Evolutionary conservation across 2,113 vertebrate genomes (phyloP), one percentile per base, ranked within the genome.

Genomic region (Blennius ocellaris): DNA sequence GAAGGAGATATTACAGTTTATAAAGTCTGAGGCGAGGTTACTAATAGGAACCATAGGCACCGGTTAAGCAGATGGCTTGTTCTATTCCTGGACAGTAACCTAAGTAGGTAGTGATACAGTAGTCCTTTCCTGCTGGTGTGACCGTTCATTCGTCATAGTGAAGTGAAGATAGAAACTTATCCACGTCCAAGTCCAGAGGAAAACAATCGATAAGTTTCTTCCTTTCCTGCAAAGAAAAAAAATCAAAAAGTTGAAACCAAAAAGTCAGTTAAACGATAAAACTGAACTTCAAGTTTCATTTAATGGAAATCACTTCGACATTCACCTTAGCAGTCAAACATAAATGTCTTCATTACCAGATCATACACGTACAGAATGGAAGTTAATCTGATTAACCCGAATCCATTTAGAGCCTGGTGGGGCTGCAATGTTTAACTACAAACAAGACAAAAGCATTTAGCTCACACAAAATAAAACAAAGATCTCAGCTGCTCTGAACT

Each of bases 121-220:
- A 41, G 67, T 78, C 69, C 51, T 76, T 74, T 77, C 43, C 37
- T 16, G 54, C 59, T 61, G 51, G 15, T 11, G 37, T 48, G 70
- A 64, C 47, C 12, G 5, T 7, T 94, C 86, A 97, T 89, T 99
- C 97, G 66, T 99, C 98, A 16, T 99, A 99, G 94, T 98, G 97
- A 80, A 99, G 94, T 7, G 97, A 99, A 55, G 97, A 93, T 78
- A 99, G 93, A 90, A 99, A 99, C 86, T 99, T 99, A 76, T 99
- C 98, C 88, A 99, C 98, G 50, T 99, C 98, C 93, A 99, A 94
- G 92, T 96, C 97, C 52, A 94, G 95, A 16, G 97, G 98, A 85
- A 99, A 99, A 58, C 93, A 96, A 89, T 96, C 95, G 7, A 96
- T 75, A 71, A 96, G 93, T 90, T 95, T 98, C 87, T 93, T 95